Conservation (phyloP, 2,888 invertebrate genomes). For the Sphecodes monilicornis region DNA sequence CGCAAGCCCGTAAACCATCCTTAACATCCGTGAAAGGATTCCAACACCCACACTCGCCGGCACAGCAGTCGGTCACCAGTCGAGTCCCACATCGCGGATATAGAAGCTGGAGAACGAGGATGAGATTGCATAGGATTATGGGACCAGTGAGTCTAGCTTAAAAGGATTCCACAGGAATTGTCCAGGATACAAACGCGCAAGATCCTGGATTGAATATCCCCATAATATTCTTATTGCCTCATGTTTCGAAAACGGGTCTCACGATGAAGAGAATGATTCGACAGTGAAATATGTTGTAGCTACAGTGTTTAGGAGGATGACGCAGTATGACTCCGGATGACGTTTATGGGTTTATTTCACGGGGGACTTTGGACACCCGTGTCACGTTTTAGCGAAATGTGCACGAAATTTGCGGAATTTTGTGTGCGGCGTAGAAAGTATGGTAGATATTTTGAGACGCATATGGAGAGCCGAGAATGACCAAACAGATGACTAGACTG, state of each 20-base stretch:
- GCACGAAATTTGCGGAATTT: not conserved
- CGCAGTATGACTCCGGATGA: not conserved
- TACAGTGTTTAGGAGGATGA: too few relatives aligned
- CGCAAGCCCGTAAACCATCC: constrained; percentile 76
- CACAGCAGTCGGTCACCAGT: constrained; percentile 62
- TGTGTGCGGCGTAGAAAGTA: not conserved
- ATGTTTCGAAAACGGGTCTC: not conserved
- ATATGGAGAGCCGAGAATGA: too few relatives aligned
- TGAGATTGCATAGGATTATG: constrained; percentile 65
- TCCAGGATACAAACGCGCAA: constrained; percentile 4
- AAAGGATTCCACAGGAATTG: constrained; percentile 26
- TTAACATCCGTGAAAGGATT: constrained; percentile 79
- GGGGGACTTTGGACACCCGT: not conserved
- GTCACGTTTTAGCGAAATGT: not conserved
- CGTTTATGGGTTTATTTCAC: not conserved
- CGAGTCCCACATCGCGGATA: constrained; percentile 70
- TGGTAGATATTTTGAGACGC: too few relatives aligned
- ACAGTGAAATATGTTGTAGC: constrained; percentile 1
- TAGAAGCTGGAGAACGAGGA: constrained; percentile 58
- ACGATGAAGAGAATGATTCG: too few relatives aligned
- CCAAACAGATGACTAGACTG: too few relatives aligned
- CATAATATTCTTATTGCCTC: not conserved
- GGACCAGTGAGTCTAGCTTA: constrained; percentile 24
- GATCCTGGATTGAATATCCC: not conserved
- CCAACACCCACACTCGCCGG: constrained; percentile 76